A percentile compares a stretch with the other conserved stretches of the same genome.
Conservation (phyloP, 2,113 vertebrate species). For the Tapirus terrestris region DNA sequence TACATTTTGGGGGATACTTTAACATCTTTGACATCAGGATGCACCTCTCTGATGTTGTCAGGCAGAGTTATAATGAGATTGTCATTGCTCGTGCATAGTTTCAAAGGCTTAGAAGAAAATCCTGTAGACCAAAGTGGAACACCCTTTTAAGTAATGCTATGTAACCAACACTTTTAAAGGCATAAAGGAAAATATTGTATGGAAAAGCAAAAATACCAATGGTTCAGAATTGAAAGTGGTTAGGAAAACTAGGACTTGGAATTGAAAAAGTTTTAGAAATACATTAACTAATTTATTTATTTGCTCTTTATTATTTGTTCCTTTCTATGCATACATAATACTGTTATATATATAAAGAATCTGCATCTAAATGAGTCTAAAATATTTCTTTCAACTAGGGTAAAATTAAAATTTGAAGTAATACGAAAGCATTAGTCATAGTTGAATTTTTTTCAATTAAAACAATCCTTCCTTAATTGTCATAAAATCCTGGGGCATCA, state of each 20-base stretch:
- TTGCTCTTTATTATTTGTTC: background rate
- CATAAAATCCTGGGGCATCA: background rate
- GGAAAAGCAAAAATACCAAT: background rate
- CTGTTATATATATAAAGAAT: background rate
- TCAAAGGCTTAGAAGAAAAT: background rate
- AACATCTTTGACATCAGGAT: background rate
- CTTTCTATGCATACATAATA: background rate
- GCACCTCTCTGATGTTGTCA: background rate
- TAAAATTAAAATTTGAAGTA: slow-evolving; percentile 11
- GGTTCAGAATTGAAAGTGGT: background rate
- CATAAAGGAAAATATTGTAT: background rate
- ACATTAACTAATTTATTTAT: background rate
- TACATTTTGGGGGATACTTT: background rate
- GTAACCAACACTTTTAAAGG: background rate
- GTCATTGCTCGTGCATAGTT: background rate
- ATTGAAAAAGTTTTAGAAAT: background rate
- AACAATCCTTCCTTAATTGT: background rate
- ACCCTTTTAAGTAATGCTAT: background rate
- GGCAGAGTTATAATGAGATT: background rate
- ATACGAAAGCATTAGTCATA: background rate
- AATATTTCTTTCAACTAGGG: background rate
- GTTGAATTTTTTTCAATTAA: background rate
- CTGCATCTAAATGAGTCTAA: background rate
- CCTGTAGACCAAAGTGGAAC: background rate
- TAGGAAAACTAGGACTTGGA: background rate